Evolutionary conservation across 2,797 vertebrate genomes (phyloP), one percentile per base, ranked within the genome.

Genomic region (Tokudaia tokunoshimensis): DNA sequence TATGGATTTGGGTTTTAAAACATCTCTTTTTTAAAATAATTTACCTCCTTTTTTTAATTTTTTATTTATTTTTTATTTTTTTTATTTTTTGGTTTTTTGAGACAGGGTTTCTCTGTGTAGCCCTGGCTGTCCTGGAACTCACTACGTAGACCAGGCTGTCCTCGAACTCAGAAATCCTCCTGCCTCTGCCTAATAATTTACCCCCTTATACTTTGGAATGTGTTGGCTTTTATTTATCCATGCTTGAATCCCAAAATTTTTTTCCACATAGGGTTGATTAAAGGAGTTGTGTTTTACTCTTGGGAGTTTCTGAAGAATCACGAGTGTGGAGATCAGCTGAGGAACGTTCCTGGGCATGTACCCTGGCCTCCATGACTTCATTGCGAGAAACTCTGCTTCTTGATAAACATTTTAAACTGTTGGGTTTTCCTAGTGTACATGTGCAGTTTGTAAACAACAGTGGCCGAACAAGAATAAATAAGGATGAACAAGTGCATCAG

Each of bases 401-500:
- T 89, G 9, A 72, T 88, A 92, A 75, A 85, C 70, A 89, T 96
- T 55, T 81, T 22, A 14, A 82, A 20, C 37, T 85, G 24, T 74
- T 34, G 89, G 31, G 37, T 55, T 93, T 93, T 86, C n/a, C 86
- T 86, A 41, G 26, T 22, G 4, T 91, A 5, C 47, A 11, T 52
- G 34, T 63, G 72, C 67, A 24, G 57, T 85, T 97, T 96, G 55
- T 82, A 89, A 94, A 94, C 78, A 95, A n/a, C 91, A 78, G 98
- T 95, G 19, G 80, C 96, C 29, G 94, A 91, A 94, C 52, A 95
- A 91, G 82, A 94, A 97, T 96, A 88, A 93, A 95, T 19, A 95
- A 86, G 87, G 94, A 97, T 86, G 97, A 97, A 74, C 81, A 89
- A 94, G 65, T 84, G 89, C 97, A 92, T 65, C 65, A 90, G 70